Base-by-base conservation (phyloP, 2,888 invertebrate species). In the Polydrusus cervinus region DNA sequence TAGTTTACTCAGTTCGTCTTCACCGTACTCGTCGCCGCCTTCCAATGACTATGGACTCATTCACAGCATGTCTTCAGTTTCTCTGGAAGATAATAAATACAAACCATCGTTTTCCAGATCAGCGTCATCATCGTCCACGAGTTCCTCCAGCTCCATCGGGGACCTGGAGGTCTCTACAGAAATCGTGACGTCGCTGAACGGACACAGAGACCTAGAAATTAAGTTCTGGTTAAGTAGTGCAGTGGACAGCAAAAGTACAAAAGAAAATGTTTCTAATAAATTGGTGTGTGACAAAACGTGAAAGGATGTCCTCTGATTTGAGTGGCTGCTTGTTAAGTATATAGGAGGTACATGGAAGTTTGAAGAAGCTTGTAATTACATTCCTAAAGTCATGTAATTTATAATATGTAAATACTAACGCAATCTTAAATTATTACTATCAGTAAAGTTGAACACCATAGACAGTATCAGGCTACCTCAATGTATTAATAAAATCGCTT, bases 151-250 rank as follows among this genome's bases (percentile, higher is more conserved):
- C 55, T 80, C 79, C 18, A 84, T 86, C 0, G 88, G 89, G 64
- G 89, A 89, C 53, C 87, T 94, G 81, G 92, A 93, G 86, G 93
- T 94, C 74, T 93, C 93, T 40, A 93, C 93, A 43, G 93, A 93
- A 84, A 94, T 94, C 81, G 93, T 94, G 79, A 94, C 93, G 30
- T 93, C 93, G 55, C 90, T 91, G 80, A 93, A 93, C 84, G 94
- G 94, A 57, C 93, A 93, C 84, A 89, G 94, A 76, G 94, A 94
- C 87, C 88, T 94, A 84, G 94, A 94, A 88, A 94, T 94, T 81
- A 93, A 93, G 85, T 92, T 94, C 87, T 93, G 92, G 77, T 71
- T 77, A 62, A 77, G 49, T 87, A 92, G 92, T 80, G 90, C 91
- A 81, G 74, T 81, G 70, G 80, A 79, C 71, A 76, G 65, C 18